Evolutionary conservation across 2,888 invertebrate species (phyloP).

Genomic region (Apodemia duryi): DNA sequence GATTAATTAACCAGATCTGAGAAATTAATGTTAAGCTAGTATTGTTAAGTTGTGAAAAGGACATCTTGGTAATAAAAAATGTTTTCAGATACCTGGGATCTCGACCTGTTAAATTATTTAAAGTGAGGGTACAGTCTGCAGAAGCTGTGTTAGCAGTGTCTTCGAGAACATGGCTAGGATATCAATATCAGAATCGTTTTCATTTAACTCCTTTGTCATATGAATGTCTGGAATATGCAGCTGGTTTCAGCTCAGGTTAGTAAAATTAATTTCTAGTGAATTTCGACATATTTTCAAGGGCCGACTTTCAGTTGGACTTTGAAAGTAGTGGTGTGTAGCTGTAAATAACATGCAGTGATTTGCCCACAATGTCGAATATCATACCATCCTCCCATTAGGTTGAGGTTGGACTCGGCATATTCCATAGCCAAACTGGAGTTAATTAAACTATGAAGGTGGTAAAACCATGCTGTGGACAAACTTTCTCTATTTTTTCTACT

Average conservation of each 20-base stretch:
- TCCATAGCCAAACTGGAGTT: constrained; percentile 87
- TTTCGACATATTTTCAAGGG: constrained; percentile 57
- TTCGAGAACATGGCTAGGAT: constrained; percentile 98
- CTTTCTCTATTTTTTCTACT: constrained; percentile 5
- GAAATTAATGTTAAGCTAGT: constrained; percentile 26
- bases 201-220: constrained; percentile 97
- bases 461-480: constrained; percentile 82
- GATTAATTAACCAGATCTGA: constrained; percentile 76
- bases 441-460: constrained; percentile 82
- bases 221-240: constrained; percentile 97
- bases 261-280: background rate
- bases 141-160: constrained; percentile 99
- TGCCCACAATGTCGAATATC: constrained; percentile 82
- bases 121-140: constrained; percentile 96
- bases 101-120: constrained; percentile 96
- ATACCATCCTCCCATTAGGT: constrained; percentile 75
- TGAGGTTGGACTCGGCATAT: constrained; percentile 82
- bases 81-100: constrained; percentile 90
- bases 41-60: background rate
- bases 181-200: constrained; percentile 97
- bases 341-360: constrained; percentile 67
- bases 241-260: constrained; percentile 91
- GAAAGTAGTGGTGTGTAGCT: constrained; percentile 71
- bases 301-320: constrained; percentile 47
- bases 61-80: background rate